Conservation (phyloP, 2,797 vertebrate genomes). For the Ispidina picta region DNA sequence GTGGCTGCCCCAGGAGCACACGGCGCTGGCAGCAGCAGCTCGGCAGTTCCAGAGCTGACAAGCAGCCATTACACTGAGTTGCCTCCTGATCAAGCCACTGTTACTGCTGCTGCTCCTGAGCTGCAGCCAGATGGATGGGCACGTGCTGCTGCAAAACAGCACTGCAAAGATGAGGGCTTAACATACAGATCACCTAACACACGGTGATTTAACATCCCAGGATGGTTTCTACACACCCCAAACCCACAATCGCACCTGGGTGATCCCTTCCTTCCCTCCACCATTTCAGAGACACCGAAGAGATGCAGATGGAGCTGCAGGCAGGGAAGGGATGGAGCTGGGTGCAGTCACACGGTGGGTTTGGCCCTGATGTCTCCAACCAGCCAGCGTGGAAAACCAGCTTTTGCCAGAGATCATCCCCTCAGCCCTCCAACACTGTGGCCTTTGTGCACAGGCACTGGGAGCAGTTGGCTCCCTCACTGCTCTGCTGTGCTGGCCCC, state of each 20-base stretch:
- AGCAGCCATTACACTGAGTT: background rate
- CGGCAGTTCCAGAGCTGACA: background rate
- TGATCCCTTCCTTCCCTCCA: background rate
- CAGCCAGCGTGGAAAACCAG: background rate
- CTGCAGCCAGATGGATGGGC: background rate
- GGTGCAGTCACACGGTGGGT: fast-evolving
- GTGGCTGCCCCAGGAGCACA: background rate
- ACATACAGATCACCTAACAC: fast-evolving
- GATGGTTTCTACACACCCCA: background rate
- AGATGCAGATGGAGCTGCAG: fast-evolving
- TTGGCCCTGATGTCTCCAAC: background rate
- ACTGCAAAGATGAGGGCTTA: background rate
- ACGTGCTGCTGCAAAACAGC: background rate
- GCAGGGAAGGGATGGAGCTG: background rate
- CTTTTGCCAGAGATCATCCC: background rate
- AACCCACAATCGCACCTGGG: fast-evolving
- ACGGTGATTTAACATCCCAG: fast-evolving
- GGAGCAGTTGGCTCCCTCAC: background rate
- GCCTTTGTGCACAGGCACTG: background rate
- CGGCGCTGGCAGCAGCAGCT: background rate
- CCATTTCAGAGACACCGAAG: background rate
- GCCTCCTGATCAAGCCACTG: background rate
- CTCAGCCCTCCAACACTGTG: background rate
- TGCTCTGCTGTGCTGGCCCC: background rate
- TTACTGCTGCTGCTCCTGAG: background rate